Evolutionary conservation across 2,113 vertebrate genomes (phyloP), one percentile per base, ranked within the genome.

Genomic region (Ictalurus furcatus): DNA sequence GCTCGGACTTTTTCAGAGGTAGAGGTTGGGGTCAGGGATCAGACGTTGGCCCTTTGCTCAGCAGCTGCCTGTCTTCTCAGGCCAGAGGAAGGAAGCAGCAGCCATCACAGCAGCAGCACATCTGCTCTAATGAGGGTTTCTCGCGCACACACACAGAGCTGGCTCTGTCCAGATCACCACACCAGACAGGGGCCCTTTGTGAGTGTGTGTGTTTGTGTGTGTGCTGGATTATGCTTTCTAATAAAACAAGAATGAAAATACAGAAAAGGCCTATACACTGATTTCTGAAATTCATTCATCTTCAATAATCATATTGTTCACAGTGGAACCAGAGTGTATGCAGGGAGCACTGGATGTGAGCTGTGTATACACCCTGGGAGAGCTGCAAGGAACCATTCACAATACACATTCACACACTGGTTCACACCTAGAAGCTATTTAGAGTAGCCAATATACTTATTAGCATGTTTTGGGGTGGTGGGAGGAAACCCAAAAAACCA

Each of bases 11-110:
- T 91, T 44, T 85, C 37, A 86, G 74, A 87, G 89, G 81, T 93
- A 84, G 91, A 91, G 91, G 90, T 93, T 88, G 88, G 85, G 92
- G 90, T 92, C 92, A 92, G 90, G 91, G 93, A 89, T 91, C 94
- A 92, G 91, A 94, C 95, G 92, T 94, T 94, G 94, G 93, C 93
- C 95, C 94, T 94, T 94, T 94, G 94, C 94, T 94, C 93, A 95
- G 94, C 96, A 96, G 96, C 96, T 96, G 96, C 94, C 93, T 48
- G 91, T 91, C 93, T 95, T 96, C 94, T 95, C 95, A 95, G 94
- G 94, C 93, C 94, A 94, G 86, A 86, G 94, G 91, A 90, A 92
- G 89, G 89, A 91, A 86, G 90, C 85, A 88, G 83, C 87, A 92
- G 88, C 89, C 85, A 87, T 87, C 86, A 94, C 95, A 95, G 94